Base-by-base conservation (phyloP, 1,140 invertebrate genomes). In the Drosophila eugracilis region DNA sequence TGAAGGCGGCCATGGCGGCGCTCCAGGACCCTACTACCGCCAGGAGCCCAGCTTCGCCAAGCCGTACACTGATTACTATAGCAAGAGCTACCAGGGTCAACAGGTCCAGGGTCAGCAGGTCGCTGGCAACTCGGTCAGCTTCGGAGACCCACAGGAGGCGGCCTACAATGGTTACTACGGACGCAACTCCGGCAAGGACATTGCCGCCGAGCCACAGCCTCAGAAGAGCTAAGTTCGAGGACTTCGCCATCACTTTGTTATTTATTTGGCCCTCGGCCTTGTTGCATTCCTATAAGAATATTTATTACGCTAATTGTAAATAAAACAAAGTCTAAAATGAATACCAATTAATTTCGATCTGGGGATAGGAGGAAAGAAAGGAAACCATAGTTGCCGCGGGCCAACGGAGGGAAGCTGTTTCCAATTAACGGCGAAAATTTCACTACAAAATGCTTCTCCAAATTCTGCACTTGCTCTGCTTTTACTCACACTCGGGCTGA, bases 141-240 rank as follows among this genome's bases (percentile, higher is more conserved):
- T 94, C 78, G 93, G 94, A 10, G 95, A 96, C 50, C 93, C 95
- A 17, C 90, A 93, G 14, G 92, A 94, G 54, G 93, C 95, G 5
- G 95, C 96, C 58, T 94, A 96, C 78, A 93, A 94, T 28, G 95
- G 94, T 10, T 96, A 96, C 80, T 94, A 94, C 75, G 81, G 91
- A 10, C 75, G 90, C 12, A 91, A 73, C 49, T 78, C 75, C 2
- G 90, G 89, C 76, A 90, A 91, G 76, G 90, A 90, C 60, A 90
- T 91, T 45, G 52, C 70, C 19, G 86, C 85, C 52, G 83, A 81
- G 47, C 37, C 77, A 5, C 67, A 74, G 36, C 78, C 49, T 0
- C 50, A 85, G 41, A 75, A 72, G 69, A 86, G 63, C 39, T 89
- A 88, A 55, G 26, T 58, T 26, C 30, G 32, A 32, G 36, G 24